These are phyloP conservation scores for Pentamera pediparva DNA, from an alignment of 53 echinoderm and acorn worm species.

Conservation along the genomic window DNA sequence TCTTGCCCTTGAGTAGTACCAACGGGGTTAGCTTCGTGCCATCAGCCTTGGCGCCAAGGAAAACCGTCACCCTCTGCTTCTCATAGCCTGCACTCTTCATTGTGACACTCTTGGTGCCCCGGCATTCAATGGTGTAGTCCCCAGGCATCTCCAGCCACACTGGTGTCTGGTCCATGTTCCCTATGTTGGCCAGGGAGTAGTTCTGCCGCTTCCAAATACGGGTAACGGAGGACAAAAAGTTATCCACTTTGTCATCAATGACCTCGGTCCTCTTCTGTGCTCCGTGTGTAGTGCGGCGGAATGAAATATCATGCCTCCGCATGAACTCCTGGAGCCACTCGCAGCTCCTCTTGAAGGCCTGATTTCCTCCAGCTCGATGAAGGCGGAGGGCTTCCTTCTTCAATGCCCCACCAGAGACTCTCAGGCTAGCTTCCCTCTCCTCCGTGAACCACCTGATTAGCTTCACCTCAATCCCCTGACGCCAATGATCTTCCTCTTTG, in stretches of 20 bases:
- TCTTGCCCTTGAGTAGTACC: constrained; percentile 36
- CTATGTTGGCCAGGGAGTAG: constrained; percentile 11
- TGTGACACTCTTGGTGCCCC: no score
- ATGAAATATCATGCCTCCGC: not conserved
- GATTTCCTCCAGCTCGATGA: not conserved
- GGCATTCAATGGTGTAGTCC: constrained; percentile 7
- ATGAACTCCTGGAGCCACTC: not conserved
- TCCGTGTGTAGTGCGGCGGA: not conserved
- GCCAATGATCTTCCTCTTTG: not conserved
- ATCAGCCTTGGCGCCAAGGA: no score
- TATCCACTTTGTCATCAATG: not conserved
- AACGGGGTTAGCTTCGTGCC: constrained; percentile 39
- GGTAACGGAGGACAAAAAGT: constrained; percentile 22
- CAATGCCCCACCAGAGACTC: not conserved
- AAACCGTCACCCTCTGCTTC: no score
- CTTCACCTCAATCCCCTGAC: constrained; percentile 5
- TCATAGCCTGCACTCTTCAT: not conserved
- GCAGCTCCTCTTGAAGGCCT: not conserved
- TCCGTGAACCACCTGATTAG: constrained; percentile 10
- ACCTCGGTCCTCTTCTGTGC: not conserved
- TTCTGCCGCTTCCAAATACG: not conserved
- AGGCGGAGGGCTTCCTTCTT: not conserved
- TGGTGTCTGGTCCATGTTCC: constrained; percentile 31
- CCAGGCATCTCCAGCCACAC: constrained; percentile 39
- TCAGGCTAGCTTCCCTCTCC: not conserved